Evolutionary conservation across 2,797 vertebrate species (phyloP).

Genomic region (Anniella stebbinsi): DNA sequence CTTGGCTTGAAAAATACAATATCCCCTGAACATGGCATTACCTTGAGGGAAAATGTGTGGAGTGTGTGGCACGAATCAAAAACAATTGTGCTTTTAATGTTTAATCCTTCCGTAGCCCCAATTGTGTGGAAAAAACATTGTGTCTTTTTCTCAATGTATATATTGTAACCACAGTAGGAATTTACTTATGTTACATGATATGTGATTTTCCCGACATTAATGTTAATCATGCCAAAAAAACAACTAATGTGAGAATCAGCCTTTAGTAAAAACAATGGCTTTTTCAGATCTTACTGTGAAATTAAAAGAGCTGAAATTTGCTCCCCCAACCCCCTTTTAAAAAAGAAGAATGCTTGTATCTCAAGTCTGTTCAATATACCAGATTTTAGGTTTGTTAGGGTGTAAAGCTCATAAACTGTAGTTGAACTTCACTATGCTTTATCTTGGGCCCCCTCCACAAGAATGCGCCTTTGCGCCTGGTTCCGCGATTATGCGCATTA

Average conservation of each 20-base stretch:
- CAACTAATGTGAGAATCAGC: background rate
- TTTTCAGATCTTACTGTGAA: background rate
- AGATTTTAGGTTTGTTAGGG: background rate
- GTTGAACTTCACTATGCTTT: background rate
- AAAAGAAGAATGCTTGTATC: background rate
- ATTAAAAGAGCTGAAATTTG: background rate
- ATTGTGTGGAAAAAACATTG: background rate
- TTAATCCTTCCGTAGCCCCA: background rate
- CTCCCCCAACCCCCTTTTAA: background rate
- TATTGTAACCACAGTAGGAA: background rate
- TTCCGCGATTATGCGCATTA: too few relatives aligned
- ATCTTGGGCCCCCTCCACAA: too few relatives aligned
- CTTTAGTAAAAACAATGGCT: background rate
- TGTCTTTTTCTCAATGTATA: background rate
- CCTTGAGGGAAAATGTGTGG: background rate
- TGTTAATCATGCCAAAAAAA: background rate
- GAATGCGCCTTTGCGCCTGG: too few relatives aligned
- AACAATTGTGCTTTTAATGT: background rate
- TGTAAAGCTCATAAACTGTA: background rate
- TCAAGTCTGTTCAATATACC: background rate
- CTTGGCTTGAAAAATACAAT: background rate
- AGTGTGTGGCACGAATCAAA: background rate
- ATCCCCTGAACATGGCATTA: background rate
- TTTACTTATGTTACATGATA: background rate
- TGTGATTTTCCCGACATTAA: slow-evolving; percentile 3